Evolutionary conservation across 1,140 invertebrate genomes (phyloP).

Genomic region (Tenebrio molitor): DNA sequence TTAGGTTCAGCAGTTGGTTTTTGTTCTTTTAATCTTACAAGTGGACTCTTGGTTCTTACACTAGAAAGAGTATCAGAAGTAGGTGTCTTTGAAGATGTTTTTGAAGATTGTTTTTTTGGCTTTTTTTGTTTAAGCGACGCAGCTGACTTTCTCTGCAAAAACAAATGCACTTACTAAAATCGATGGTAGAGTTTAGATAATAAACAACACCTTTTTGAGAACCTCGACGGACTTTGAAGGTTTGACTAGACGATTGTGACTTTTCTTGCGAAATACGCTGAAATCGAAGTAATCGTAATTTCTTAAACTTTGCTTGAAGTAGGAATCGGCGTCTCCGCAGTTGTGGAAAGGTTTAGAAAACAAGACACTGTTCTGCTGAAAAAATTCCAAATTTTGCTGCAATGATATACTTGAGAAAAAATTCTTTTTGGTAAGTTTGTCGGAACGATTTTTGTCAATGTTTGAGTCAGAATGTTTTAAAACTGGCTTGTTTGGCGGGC

Average conservation of each 20-base stretch:
- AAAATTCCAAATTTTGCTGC: slow-evolving; percentile 52
- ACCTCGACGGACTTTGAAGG: slow-evolving; percentile 25
- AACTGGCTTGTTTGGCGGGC: slow-evolving; percentile 12
- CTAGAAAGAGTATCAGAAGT: neutral
- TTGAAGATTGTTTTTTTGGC: neutral
- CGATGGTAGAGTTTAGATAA: no score
- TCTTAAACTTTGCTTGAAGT: slow-evolving; percentile 54
- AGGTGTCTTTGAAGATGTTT: neutral
- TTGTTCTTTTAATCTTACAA: slow-evolving; percentile 16
- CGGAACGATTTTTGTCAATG: slow-evolving; percentile 5
- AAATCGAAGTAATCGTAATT: slow-evolving; percentile 50
- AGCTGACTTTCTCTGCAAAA: slow-evolving; percentile 72
- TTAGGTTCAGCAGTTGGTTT: neutral
- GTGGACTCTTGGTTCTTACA: slow-evolving; percentile 24
- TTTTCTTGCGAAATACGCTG: neutral
- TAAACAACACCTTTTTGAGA: slow-evolving; percentile 37
- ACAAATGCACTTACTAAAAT: no score
- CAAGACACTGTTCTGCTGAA: slow-evolving; percentile 50
- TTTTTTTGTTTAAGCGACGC: slow-evolving; percentile 1
- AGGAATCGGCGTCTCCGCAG: slow-evolving; percentile 50
- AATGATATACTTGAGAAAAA: slow-evolving; percentile 50
- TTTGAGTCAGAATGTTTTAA: slow-evolving; percentile 21
- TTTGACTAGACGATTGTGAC: neutral
- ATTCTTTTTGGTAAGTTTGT: slow-evolving; percentile 43
- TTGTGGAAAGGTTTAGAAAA: slow-evolving; percentile 47